Base-by-base conservation (phyloP, 2,797 vertebrate genomes). In the Kryptolebias ocellatus region DNA sequence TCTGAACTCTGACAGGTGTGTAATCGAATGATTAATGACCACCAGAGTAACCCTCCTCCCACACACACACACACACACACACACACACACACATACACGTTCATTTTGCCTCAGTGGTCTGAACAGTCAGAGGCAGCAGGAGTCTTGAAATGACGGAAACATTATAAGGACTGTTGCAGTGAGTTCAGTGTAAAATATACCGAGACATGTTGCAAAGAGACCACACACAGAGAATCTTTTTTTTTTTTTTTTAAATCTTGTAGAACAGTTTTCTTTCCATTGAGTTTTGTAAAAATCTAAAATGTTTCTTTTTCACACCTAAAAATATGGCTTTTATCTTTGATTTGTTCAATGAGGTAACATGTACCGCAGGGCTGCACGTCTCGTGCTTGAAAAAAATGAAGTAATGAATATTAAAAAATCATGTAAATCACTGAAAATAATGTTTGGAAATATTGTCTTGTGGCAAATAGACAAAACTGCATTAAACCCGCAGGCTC, bases 11-110 rank as follows among this genome's bases (percentile, higher is more conserved):
- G 93, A 93, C 93, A 94, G 92, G 92, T 94, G 92, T 94, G 92
- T 94, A 94, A 94, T 94, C 92, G 90, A 90, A 94, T 94, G 93
- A 94, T 94, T 94, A 91, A 94, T 92, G 91, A 91, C 86, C 86
- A 53, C 64, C 3, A 64, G 50, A 80, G 75, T 60, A 44, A 72
- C 68, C 70, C 84, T 79, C 63, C 53, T 52, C 53, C 44, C 60
- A 64, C 50, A 28, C 73, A 16, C 72, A 49, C 53, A 65, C 58
- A 67, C 20, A 64, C 72, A 73, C 67, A 72, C 59, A 76, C 29
- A 61, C 56, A 62, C 54, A 49, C 44, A 63, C n/a, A 67, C 50
- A 45, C 68, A 81, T 67, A 64, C 83, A 90, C 81, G 85, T 74
- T 74, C 83, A 81, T 74, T 87, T 88, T 79, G 64, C 56, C 31